Evolutionary conservation across 1,140 invertebrate genomes (phyloP).

Genomic region (Drosophila sulfurigaster): DNA sequence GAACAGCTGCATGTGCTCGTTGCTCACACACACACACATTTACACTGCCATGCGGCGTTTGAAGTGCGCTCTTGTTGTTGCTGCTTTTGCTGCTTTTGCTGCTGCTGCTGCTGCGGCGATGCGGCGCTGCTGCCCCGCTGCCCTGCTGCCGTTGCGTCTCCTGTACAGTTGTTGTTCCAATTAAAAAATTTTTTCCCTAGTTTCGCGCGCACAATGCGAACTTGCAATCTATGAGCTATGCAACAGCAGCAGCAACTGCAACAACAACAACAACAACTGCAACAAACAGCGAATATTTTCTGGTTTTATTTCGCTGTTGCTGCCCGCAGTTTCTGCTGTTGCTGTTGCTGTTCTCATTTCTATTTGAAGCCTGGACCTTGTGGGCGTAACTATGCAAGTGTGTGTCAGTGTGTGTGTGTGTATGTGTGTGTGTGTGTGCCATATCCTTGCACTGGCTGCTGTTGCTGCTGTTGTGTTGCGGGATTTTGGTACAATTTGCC

Average conservation of each 20-base stretch:
- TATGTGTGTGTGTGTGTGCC: slow-evolving; percentile 56
- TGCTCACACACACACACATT: slow-evolving; percentile 40
- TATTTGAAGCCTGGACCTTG: slow-evolving; percentile 72
- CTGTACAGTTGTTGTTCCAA: slow-evolving; percentile 83
- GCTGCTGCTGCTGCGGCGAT: slow-evolving; percentile 26
- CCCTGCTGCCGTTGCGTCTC: slow-evolving; percentile 30
- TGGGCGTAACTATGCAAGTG: slow-evolving; percentile 37
- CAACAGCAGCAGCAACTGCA: slow-evolving; percentile 23
- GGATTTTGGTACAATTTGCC: slow-evolving; percentile 79
- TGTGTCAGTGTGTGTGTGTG: slow-evolving; percentile 39
- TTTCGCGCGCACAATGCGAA: slow-evolving; percentile 80
- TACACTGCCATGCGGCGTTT: slow-evolving; percentile 57
- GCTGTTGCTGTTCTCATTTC: slow-evolving; percentile 49
- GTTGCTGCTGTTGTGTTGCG: slow-evolving; percentile 53
- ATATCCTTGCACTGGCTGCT: slow-evolving; percentile 73
- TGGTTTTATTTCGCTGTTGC: slow-evolving; percentile 64
- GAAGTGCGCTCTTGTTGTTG: slow-evolving; percentile 69
- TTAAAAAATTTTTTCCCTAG: slow-evolving; percentile 81
- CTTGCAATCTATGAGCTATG: slow-evolving; percentile 71
- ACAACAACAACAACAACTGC: slow-evolving; percentile 23
- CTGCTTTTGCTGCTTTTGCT: slow-evolving; percentile 33
- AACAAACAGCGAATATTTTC: slow-evolving; percentile 54
- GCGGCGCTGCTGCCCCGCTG: slow-evolving; percentile 21
- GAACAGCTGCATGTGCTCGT: slow-evolving; percentile 60
- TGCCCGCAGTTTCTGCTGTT: slow-evolving; percentile 12